A percentile compares a stretch with the other conserved stretches of the same genome.
Conservation (phyloP, 2,888 invertebrate species). For the Cloeon dipterum region DNA sequence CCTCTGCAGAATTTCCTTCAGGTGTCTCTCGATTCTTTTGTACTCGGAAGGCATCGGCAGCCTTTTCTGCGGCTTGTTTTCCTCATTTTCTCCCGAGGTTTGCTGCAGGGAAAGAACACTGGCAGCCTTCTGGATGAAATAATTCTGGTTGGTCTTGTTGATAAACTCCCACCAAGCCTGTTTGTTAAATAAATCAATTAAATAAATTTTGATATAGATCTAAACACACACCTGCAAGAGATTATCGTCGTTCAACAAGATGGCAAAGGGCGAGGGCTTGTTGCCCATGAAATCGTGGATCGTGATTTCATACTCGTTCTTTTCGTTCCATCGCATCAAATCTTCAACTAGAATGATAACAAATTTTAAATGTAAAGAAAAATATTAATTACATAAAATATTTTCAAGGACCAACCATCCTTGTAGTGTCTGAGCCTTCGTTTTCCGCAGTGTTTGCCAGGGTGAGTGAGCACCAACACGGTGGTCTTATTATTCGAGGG, state of each 20-base stretch:
- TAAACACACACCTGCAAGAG: neutral
- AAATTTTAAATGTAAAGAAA: no score
- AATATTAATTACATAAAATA: no score
- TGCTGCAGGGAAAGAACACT: no score
- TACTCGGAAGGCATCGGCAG: neutral
- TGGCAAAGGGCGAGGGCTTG: constrained; percentile 1
- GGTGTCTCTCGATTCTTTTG: neutral
- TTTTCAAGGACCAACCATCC: neutral
- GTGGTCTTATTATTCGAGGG: no score
- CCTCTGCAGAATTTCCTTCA: neutral
- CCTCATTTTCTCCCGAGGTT: neutral
- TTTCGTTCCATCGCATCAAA: neutral
- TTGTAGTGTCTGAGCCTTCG: neutral
- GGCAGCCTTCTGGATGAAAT: no score
- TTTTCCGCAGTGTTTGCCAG: neutral
- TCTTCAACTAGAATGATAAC: neutral
- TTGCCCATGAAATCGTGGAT: neutral
- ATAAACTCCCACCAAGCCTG: constrained; percentile 1
- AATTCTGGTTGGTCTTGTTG: no score
- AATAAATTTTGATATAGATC: neutral
- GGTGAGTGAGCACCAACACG: neutral
- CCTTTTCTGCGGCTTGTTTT: no score
- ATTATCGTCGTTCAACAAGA: neutral
- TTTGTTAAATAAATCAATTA: neutral
- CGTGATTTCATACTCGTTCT: neutral